Conservation (phyloP, 2,113 vertebrate species). For the Indicator indicator region DNA sequence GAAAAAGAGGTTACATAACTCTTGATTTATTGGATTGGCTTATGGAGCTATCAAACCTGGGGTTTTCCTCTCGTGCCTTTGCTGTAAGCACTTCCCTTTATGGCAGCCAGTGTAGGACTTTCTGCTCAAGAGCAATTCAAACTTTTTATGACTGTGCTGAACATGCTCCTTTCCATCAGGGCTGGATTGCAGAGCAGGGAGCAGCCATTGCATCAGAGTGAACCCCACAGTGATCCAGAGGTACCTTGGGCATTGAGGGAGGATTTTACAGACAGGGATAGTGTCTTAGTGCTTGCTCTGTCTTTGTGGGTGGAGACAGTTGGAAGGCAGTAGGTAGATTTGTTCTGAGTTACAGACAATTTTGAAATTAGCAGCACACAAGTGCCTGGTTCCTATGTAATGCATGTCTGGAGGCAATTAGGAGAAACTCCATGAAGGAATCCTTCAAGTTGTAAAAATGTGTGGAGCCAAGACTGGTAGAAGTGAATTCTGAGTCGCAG, state of each 20-base stretch:
- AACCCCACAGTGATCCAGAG: rapidly evolving
- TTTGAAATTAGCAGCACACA: not conserved
- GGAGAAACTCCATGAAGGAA: not conserved
- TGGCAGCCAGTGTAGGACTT: not conserved
- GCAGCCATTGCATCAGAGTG: rapidly evolving
- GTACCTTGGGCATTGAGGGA: not conserved
- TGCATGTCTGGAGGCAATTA: not conserved
- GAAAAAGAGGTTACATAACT: slow-evolving; percentile 10
- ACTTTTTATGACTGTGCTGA: not conserved
- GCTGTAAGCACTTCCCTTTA: slow-evolving; percentile 21
- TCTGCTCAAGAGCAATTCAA: not conserved
- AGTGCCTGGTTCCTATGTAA: not conserved
- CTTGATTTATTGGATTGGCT: slow-evolving; percentile 27
- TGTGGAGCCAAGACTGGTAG: not conserved
- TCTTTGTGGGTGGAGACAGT: not conserved
- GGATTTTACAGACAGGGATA: not conserved
- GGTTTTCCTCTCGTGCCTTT: not conserved
- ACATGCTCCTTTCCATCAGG: not conserved
- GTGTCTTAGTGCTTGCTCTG: not conserved
- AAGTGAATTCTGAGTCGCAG: not conserved
- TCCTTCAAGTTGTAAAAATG: not conserved
- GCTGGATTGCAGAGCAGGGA: rapidly evolving
- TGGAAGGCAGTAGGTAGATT: not conserved
- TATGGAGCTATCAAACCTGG: slow-evolving; percentile 32
- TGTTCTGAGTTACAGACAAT: not conserved